Evolutionary conservation across 1,140 invertebrate genomes (phyloP), one percentile per base, ranked within the genome.

Genomic region (Carcinoscorpius rotundicauda): DNA sequence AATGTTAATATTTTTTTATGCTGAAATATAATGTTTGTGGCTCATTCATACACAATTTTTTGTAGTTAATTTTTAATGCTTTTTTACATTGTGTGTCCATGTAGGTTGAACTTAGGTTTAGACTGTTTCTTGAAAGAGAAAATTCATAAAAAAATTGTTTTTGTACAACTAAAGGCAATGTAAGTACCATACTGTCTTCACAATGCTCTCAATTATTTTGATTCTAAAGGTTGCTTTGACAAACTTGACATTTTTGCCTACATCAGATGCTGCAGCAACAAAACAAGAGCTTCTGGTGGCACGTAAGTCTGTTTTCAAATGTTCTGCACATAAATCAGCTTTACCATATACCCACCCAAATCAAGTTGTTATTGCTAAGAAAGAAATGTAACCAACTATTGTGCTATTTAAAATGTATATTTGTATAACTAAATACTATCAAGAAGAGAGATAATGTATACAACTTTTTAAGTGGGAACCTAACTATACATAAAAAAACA

Each of bases 201-300:
- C 6, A 55, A 9, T 5, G 8, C 58, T 62, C 49, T 58, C 50
- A 58, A 11, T 61, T 49, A 29, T 64, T 56, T 68, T 64, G 69
- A 64, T 72, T 71, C 79, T 80, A 69, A 74, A 93, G 91, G 79
- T 95, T 70, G 87, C 85, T 5, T 78, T 96, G 51, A 94, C 91
- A 0, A 85, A 87, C 75, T 79, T 93, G 53, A 84, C 85, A 64
- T 96, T 93, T 78, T 77, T 97, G 52, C 93, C 93, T 50, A 93
- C 88, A 65, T 85, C 87, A 69, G 88, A 89, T 72, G 81, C 81
- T 51, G 80, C 82, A 62, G 88, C 88, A 52, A 84, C 86, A 61
- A 86, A 90, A 78, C 86, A 93, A 74, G 92, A 97, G 79, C 78
- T 97, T 51, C 77, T 95, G 51, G 79, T 97, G 67, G 91, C 92